Base-by-base conservation (phyloP, 2,888 invertebrate genomes). In the Baccha elongata region DNA sequence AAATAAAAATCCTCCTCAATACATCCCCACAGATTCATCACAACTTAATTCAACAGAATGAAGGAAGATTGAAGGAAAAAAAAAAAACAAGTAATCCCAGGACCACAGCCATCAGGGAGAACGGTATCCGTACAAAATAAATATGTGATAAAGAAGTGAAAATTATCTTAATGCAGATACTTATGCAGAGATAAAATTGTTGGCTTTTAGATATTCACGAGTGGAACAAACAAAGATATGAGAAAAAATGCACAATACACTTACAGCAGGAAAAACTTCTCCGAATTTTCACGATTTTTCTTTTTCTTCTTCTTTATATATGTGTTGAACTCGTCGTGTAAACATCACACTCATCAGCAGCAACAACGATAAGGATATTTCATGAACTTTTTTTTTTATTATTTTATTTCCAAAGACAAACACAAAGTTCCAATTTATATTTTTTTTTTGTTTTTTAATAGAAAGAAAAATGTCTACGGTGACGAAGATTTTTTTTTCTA, bases 151-250 rank as follows among this genome's bases (percentile, higher is more conserved):
- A 69, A 69, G 55, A 80, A 74, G 74, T 58, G 65, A 81, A 67
- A 81, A 76, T 67, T 71, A 75, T 71, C 58, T 46, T 65, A 76
- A 71, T 76, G 71, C 76, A 76, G 76, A 81, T 76, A 65, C 80
- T 81, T 81, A 81, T 76, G 81, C 81, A 76, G 81, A 81, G 81
- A 81, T 81, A 81, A 67, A 71, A 72, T 55, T 76, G 65, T 81
- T 81, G 81, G 71, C 64, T 69, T 64, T 75, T 35, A 42, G 11
- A 75, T 40, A 69, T 69, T 19, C 68, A 58, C 48, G 48, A 40
- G 26, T 17, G 26, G 26, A 40, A 60, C 19, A 32, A 52, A 42
- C 48, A 42, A 46, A 40, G 29, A 32, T 35, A 21, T 58, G 35
- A 60, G 17, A 46, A 53, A 52, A 68, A 69, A 75, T 71, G 46